Evolutionary conservation across 2,113 vertebrate species (phyloP).

Genomic region (Lampris megalopsis): DNA sequence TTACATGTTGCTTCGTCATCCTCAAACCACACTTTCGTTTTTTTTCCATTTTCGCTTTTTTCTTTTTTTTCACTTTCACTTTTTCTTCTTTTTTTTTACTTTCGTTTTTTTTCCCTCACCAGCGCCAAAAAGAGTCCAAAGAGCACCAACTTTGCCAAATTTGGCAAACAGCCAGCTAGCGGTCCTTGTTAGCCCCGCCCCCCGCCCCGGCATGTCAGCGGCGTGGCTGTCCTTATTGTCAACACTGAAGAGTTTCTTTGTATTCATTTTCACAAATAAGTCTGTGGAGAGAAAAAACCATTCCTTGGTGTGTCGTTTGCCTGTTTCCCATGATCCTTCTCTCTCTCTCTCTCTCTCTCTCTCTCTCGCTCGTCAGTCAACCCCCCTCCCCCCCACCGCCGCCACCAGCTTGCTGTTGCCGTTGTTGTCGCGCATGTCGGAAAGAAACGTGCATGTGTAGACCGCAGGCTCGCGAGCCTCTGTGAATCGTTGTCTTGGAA

Average conservation of each 20-base stretch:
- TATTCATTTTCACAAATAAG: slow-evolving; percentile 16
- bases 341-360: slow-evolving; percentile 29
- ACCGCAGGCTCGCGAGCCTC: slow-evolving; percentile 53
- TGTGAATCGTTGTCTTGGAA: slow-evolving; percentile 42
- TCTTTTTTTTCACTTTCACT: no score
- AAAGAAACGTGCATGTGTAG: slow-evolving; percentile 29
- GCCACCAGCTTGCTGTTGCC: slow-evolving; percentile 49
- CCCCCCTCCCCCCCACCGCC: neutral
- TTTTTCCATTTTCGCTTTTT: neutral
- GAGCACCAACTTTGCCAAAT: slow-evolving; percentile 44
- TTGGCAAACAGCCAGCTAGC: slow-evolving; percentile 17
- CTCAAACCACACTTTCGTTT: slow-evolving; percentile 28
- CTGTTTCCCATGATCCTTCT: slow-evolving; percentile 18
- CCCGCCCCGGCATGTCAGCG: slow-evolving; percentile 15
- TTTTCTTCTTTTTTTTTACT: no score
- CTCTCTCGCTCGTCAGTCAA: slow-evolving; percentile 13
- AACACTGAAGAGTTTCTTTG: neutral
- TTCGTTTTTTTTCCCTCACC: slow-evolving; percentile 41
- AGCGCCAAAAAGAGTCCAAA: slow-evolving; percentile 70
- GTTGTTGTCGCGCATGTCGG: slow-evolving; percentile 60
- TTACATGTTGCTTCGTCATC: slow-evolving; percentile 27
- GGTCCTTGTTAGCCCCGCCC: slow-evolving; percentile 18
- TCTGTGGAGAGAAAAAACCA: slow-evolving; percentile 12
- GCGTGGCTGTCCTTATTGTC: slow-evolving; percentile 9
- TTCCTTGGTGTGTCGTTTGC: slow-evolving; percentile 12